A percentile compares a stretch with the other conserved stretches of the same genome.
Evolutionary conservation across 2,888 invertebrate genomes (phyloP).

Genomic region (Hypselothyrea guttata): DNA sequence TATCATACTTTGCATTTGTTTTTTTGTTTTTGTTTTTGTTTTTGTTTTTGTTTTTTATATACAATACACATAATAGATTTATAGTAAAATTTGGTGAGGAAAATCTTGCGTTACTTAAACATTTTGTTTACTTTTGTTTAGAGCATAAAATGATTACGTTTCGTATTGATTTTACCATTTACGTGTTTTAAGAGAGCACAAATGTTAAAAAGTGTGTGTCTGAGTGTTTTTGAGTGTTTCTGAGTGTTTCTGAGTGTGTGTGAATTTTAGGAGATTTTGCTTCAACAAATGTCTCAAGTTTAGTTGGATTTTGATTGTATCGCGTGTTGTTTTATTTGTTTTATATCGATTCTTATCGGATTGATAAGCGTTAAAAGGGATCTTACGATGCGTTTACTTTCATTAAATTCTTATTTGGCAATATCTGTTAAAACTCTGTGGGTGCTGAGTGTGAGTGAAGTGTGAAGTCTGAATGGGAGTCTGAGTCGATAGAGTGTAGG

Average conservation of each 20-base stretch:
- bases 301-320: slow-evolving; percentile 69
- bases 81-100: slow-evolving; percentile 77
- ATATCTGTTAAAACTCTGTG: slow-evolving; percentile 41
- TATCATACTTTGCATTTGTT: slow-evolving; percentile 50
- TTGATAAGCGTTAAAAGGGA: slow-evolving; percentile 60
- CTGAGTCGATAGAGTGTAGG: slow-evolving; percentile 27
- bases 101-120: slow-evolving; percentile 67
- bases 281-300: slow-evolving; percentile 60
- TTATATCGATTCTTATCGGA: slow-evolving; percentile 23
- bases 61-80: slow-evolving; percentile 77
- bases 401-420: slow-evolving; percentile 23
- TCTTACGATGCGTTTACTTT: slow-evolving; percentile 18
- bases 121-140: slow-evolving; percentile 57
- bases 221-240: slow-evolving; percentile 54
- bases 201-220: slow-evolving; percentile 62
- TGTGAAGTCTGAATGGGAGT: slow-evolving; percentile 5
- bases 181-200: slow-evolving; percentile 73
- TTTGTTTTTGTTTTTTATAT: slow-evolving; percentile 50
- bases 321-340: slow-evolving; percentile 43
- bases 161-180: slow-evolving; percentile 57
- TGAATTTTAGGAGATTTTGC: slow-evolving; percentile 63
- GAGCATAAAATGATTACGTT: slow-evolving; percentile 70
- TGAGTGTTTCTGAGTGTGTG: slow-evolving; percentile 56
- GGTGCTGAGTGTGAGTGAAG: slow-evolving; percentile 15
- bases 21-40: slow-evolving; percentile 34